Evolutionary conservation across 2,113 vertebrate genomes (phyloP).

Genomic region (Progne subis): DNA sequence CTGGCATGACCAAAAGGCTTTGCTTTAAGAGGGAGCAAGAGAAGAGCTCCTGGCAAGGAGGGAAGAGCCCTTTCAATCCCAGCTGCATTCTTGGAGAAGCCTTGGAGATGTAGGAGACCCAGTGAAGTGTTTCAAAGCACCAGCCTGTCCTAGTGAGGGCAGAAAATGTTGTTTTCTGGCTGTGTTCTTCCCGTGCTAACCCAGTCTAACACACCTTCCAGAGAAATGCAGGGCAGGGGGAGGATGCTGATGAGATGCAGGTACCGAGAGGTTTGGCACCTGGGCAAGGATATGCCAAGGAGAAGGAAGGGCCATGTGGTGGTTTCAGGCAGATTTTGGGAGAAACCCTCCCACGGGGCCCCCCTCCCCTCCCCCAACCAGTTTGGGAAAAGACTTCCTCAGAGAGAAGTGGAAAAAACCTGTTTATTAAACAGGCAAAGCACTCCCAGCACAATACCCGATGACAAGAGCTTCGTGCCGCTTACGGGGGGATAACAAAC

Average conservation of each 20-base stretch:
- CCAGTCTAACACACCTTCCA: not conserved
- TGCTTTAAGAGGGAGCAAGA: not conserved
- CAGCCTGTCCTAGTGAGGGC: not conserved
- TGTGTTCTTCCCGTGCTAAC: not conserved
- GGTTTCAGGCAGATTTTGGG: too few relatives aligned
- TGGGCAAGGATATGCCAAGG: not conserved
- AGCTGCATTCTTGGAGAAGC: not conserved
- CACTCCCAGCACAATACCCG: too few relatives aligned
- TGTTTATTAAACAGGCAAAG: too few relatives aligned
- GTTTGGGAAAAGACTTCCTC: too few relatives aligned
- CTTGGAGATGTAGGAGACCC: not conserved
- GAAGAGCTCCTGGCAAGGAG: not conserved
- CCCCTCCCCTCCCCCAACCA: too few relatives aligned
- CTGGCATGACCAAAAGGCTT: not conserved
- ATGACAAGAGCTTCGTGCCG: too few relatives aligned
- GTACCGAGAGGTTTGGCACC: fast-evolving
- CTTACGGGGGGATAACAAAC: too few relatives aligned
- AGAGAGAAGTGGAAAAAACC: too few relatives aligned
- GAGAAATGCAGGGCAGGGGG: not conserved
- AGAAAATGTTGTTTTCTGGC: not conserved
- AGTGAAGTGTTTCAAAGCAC: not conserved
- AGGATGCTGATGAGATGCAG: not conserved
- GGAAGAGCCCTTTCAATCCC: not conserved
- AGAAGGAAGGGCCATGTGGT: not conserved
- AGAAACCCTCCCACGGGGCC: too few relatives aligned